Conservation (phyloP, 2,797 vertebrate genomes). For the Lophura swinhoii region DNA sequence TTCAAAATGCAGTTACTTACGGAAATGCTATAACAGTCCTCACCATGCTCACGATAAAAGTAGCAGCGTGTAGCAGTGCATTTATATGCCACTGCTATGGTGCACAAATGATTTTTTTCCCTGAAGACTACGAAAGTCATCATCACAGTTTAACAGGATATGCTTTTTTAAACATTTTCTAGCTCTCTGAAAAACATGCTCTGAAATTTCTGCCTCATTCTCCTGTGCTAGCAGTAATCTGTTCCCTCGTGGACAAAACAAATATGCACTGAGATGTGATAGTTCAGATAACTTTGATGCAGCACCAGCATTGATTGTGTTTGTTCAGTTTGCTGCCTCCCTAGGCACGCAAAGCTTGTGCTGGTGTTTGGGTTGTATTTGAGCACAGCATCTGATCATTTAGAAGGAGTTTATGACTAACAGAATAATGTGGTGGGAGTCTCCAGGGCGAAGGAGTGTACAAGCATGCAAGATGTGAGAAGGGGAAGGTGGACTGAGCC, state of each 20-base stretch:
- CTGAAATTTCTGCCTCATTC: background rate
- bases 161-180: background rate
- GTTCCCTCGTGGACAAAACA: background rate
- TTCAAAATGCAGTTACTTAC: background rate
- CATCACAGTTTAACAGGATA: background rate
- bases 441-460: background rate
- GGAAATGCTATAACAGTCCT: background rate
- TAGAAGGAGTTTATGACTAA: background rate
- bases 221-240: background rate
- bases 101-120: background rate
- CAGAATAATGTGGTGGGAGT: background rate
- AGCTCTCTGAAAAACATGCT: background rate
- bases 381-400: background rate
- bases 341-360: background rate
- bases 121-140: background rate
- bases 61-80: fast-evolving
- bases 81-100: background rate
- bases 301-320: conserved; percentile 18
- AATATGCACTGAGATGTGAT: background rate
- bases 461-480: background rate
- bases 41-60: background rate
- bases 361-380: background rate
- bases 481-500: background rate
- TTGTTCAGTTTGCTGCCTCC: background rate
- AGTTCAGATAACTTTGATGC: conserved; percentile 5